Conservation (phyloP, 2,888 invertebrate species). For the Phoenoteleia sp. region DNA sequence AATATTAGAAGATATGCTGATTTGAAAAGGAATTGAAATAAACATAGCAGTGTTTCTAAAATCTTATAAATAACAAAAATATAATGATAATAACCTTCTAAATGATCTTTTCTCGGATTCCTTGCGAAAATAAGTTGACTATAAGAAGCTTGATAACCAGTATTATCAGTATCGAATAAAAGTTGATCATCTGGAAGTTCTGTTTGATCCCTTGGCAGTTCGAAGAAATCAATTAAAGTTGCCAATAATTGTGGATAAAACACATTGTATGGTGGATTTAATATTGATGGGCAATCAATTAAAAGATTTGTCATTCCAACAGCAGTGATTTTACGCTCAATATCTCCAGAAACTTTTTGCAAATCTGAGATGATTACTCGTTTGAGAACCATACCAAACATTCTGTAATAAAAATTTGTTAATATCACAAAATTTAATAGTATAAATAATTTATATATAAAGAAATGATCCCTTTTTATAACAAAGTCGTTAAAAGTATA, state of each 20-base stretch:
- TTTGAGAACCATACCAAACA: slow-evolving; percentile 99
- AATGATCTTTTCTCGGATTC: slow-evolving; percentile 91
- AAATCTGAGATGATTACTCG: slow-evolving; percentile 95
- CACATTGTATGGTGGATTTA: slow-evolving; percentile 89
- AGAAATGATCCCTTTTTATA: background rate
- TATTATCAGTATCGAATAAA: slow-evolving; percentile 94
- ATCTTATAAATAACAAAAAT: too few relatives aligned
- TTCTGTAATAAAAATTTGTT: slow-evolving; percentile 87
- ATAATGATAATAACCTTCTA: slow-evolving; percentile 88
- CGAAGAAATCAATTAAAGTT: slow-evolving; percentile 93
- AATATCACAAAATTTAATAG: slow-evolving; percentile 6
- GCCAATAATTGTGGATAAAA: slow-evolving; percentile 83
- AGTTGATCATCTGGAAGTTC: slow-evolving; percentile 94
- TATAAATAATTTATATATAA: slow-evolving; percentile 25
- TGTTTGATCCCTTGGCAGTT: slow-evolving; percentile 94
- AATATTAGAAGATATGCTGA: too few relatives aligned
- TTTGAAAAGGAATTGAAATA: too few relatives aligned
- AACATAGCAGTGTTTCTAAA: too few relatives aligned
- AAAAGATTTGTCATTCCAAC: slow-evolving; percentile 96
- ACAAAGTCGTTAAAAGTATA: background rate
- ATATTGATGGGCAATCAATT: slow-evolving; percentile 91
- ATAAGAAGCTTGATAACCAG: slow-evolving; percentile 95
- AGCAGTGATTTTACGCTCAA: slow-evolving; percentile 96
- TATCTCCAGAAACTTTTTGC: slow-evolving; percentile 93
- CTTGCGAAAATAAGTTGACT: slow-evolving; percentile 96